Base-by-base conservation (phyloP, 2,888 invertebrate species). In the Laothoe populi region DNA sequence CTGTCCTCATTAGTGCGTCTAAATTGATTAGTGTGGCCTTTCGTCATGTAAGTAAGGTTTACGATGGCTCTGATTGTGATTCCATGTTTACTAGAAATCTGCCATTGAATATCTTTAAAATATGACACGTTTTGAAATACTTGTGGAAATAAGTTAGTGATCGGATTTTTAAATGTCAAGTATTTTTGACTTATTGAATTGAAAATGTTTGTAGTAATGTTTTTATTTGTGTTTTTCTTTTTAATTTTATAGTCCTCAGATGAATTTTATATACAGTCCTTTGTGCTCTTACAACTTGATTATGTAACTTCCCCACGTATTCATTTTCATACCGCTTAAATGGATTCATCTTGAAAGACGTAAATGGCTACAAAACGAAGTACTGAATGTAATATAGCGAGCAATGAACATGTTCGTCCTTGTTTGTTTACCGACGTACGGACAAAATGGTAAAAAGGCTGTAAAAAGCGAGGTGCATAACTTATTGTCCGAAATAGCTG, bases 1-100 rank as follows among this genome's bases (percentile, higher is more conserved):
- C 82, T 83, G 82, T 81, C 79, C 90, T 92, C 90, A 92, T 92
- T 92, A 92, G 88, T 79, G 79, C 71, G 72, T 77, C 83, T 82
- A 87, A 89, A 88, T 89, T 88, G 88, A 90, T 90, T 89, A 87
- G 82, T 71, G 71, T 77, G 74, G 80, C 84, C 80, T 78, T 78
- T 73, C 73, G 73, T 74, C 74, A 75, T 72, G 69, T 70, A 35
- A 24, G 24, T 24, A 48, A 31, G 31, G 7, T 35, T 53, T 53
- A 53, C 16, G 49, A 53, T 16, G 16, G 44, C 1, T 48, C n/a
- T 35, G 53, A n/a, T 19, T 35, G 53, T 53, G 35, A 53, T 53
- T 31, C 11, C 31, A 19, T 8, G 31, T 53, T 31, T 53, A 19
- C 53, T 44, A 44, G 2, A 38, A 13, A 13, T 38, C 11, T 13